phyloP scores from a whole-genome alignment of 2,113 vertebrate species.

The Turdus rufiventris region DNA sequence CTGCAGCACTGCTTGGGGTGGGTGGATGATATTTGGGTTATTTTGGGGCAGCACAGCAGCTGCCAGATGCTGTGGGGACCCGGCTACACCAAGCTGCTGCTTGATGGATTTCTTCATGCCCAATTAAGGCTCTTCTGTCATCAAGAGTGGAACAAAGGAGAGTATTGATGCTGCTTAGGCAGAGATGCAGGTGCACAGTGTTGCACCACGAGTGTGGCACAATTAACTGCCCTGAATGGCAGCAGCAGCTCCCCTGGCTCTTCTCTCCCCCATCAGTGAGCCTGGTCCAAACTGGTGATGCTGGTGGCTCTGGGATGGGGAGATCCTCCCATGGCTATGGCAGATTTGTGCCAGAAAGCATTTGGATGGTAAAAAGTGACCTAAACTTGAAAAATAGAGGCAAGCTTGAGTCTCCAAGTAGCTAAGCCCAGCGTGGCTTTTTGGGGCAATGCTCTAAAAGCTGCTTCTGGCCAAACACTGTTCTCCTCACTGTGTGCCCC shows the following conservation, averaged over 20 bases:
- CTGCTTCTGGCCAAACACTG: background rate
- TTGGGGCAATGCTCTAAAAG: background rate
- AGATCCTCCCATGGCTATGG: background rate
- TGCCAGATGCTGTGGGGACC: slow-evolving; percentile 59
- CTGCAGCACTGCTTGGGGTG: background rate
- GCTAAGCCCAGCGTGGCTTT: background rate
- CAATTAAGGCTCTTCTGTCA: slow-evolving; percentile 37
- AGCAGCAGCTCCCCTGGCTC: background rate
- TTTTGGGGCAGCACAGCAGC: background rate
- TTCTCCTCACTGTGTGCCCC: background rate
- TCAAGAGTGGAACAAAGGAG: slow-evolving; percentile 1
- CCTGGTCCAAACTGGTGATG: background rate
- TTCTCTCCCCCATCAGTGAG: background rate
- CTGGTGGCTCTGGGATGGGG: background rate
- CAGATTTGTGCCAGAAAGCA: background rate
- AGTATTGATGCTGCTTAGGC: background rate
- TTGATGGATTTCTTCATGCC: slow-evolving; percentile 59
- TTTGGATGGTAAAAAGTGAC: background rate
- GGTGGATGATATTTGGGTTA: background rate
- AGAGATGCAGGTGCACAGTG: background rate
- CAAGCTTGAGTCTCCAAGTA: background rate
- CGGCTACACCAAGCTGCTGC: background rate
- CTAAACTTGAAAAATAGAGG: background rate
- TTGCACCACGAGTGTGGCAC: background rate
- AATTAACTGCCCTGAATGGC: background rate